Evolutionary conservation across 2,888 invertebrate genomes (phyloP).

Genomic region (Micoletzkya japonica): DNA sequence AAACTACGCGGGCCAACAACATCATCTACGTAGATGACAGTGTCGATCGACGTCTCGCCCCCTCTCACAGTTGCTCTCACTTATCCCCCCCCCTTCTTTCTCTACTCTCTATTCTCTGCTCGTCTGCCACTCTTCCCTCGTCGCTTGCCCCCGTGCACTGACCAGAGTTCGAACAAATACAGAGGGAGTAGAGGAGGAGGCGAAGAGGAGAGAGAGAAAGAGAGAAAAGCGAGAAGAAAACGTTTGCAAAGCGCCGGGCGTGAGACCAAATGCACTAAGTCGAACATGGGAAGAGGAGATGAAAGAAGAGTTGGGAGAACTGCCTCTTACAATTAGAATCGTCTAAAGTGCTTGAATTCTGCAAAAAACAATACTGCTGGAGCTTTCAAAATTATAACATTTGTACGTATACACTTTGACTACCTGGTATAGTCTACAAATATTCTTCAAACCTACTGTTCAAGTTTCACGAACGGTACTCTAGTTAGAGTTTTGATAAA

Average conservation of each 20-base stretch:
- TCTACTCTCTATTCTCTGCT: conserved; percentile 1
- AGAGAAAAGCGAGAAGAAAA: background rate
- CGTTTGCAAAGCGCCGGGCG: background rate
- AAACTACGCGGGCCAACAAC: background rate
- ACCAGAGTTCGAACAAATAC: too few relatives aligned
- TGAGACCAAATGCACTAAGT: too few relatives aligned
- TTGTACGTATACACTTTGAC: too few relatives aligned
- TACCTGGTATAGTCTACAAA: too few relatives aligned
- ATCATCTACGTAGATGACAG: background rate
- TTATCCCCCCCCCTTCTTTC: background rate
- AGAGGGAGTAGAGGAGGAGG: background rate
- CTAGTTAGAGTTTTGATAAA: too few relatives aligned
- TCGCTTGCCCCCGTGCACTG: too few relatives aligned
- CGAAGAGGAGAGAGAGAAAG: background rate
- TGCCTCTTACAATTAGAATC: too few relatives aligned
- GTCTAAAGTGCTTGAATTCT: too few relatives aligned
- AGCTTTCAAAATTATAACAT: too few relatives aligned
- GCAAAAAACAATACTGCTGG: too few relatives aligned
- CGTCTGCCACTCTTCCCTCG: conserved; percentile 3
- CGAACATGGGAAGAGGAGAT: background rate
- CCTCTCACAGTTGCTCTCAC: background rate
- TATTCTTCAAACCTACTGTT: too few relatives aligned
- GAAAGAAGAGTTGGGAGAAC: background rate
- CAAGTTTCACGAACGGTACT: too few relatives aligned
- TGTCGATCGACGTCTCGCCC: background rate